These are phyloP conservation scores for Metalampra italica DNA, from an alignment of 2,888 invertebrate genomes.

Conservation along the genomic window DNA sequence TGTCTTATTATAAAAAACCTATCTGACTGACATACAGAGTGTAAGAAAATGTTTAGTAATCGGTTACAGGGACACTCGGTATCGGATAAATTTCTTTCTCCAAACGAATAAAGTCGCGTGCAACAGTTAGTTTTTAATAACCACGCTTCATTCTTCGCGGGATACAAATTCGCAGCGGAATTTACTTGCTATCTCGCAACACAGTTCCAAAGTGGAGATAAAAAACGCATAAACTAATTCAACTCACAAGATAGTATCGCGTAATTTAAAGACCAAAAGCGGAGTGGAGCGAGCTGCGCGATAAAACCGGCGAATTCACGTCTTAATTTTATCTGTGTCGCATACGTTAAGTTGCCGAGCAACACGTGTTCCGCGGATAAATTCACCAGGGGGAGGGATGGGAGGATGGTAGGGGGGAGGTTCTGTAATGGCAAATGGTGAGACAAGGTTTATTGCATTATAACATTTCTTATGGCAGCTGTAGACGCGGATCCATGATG, in stretches of 20 bases:
- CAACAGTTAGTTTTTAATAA: no score
- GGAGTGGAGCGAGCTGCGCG: not conserved
- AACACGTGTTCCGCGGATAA: constrained; percentile 24
- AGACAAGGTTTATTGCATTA: constrained; percentile 19
- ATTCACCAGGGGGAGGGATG: constrained; percentile 13
- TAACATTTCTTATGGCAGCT: constrained; percentile 17
- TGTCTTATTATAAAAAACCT: no score
- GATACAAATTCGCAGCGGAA: no score
- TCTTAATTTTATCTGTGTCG: constrained; percentile 6
- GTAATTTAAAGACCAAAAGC: constrained; percentile 1
- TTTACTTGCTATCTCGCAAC: no score
- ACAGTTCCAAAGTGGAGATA: not conserved
- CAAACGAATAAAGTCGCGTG: no score
- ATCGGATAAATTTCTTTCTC: no score
- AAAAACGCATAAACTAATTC: not conserved
- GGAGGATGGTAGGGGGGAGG: no score
- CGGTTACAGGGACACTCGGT: no score
- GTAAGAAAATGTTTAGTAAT: no score
- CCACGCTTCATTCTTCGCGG: no score
- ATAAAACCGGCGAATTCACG: constrained; percentile 2
- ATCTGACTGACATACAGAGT: no score
- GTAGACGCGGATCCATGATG: not conserved
- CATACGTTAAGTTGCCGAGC: constrained; percentile 4
- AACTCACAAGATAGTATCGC: not conserved
- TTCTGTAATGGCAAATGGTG: constrained; percentile 8